These are phyloP conservation scores for Corydoras sp. DNA, from an alignment of 2,113 vertebrate species.

Conservation along the genomic window DNA sequence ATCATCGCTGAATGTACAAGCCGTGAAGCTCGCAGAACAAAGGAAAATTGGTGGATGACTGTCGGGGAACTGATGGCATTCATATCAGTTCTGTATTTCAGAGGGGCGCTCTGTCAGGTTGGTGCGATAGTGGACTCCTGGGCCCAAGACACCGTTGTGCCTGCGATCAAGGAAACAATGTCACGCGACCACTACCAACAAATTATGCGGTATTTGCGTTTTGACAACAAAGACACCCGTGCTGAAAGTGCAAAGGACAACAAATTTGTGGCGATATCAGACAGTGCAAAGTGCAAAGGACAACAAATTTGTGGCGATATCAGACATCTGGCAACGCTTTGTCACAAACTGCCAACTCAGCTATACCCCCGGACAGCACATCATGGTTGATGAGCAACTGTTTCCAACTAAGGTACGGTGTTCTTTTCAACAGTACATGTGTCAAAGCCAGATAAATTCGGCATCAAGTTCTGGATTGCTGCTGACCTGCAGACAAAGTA, in stretches of 20 bases:
- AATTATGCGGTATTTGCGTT: slow-evolving; percentile 4
- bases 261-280: too few relatives aligned
- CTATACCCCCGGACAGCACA: not conserved
- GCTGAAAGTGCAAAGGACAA: too few relatives aligned
- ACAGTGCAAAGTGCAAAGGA: too few relatives aligned
- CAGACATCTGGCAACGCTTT: too few relatives aligned
- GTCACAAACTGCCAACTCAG: too few relatives aligned
- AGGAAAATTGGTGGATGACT: not conserved
- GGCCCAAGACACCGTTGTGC: not conserved
- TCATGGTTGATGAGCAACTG: not conserved
- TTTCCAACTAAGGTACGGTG: not conserved
- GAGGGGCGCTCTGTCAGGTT: slow-evolving; percentile 3
- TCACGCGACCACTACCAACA: not conserved
- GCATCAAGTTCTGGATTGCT: not conserved
- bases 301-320: too few relatives aligned
- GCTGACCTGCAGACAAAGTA: not conserved
- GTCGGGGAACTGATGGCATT: too few relatives aligned
- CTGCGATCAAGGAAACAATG: not conserved
- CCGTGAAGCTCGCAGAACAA: too few relatives aligned
- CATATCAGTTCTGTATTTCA: not conserved
- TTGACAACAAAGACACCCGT: too few relatives aligned
- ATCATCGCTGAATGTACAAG: too few relatives aligned
- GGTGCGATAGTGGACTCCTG: slow-evolving; percentile 4
- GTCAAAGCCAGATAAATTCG: not conserved
- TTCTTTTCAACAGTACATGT: not conserved